Evolutionary conservation across 2,113 vertebrate genomes (phyloP).

Genomic region (Cervus canadensis): DNA sequence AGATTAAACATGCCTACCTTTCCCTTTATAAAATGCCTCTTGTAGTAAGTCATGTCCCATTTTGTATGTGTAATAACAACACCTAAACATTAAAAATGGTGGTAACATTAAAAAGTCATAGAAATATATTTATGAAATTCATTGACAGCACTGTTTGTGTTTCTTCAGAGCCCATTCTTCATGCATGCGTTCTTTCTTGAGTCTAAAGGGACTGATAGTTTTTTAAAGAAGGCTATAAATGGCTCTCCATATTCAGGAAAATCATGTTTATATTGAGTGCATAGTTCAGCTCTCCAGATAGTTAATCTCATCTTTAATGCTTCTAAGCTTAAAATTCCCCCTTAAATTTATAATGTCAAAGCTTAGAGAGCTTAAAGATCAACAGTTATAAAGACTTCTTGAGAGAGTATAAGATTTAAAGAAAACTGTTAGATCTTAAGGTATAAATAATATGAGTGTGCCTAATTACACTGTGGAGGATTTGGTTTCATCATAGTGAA

Average conservation of each 20-base stretch:
- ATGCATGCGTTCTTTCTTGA: background rate
- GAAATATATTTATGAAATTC: background rate
- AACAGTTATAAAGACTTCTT: background rate
- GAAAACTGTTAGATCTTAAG: background rate
- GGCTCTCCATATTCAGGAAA: background rate
- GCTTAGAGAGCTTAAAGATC: background rate
- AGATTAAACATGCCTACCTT: background rate
- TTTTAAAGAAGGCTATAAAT: background rate
- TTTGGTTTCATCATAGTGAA: background rate
- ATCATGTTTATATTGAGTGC: background rate
- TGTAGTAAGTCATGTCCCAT: background rate
- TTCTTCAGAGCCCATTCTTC: background rate
- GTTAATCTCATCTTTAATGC: background rate
- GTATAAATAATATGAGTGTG: background rate
- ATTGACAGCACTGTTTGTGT: background rate
- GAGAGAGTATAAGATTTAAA: constrained; percentile 14
- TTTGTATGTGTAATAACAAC: background rate
- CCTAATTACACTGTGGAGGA: background rate
- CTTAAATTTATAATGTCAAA: background rate
- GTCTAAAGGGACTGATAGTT: background rate
- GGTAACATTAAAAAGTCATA: background rate
- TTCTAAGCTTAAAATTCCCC: background rate
- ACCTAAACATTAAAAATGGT: background rate
- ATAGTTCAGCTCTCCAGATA: background rate
- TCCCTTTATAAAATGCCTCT: background rate